Evolutionary conservation across 2,797 vertebrate species (phyloP).

Genomic region (Hylomyscus alleni): DNA sequence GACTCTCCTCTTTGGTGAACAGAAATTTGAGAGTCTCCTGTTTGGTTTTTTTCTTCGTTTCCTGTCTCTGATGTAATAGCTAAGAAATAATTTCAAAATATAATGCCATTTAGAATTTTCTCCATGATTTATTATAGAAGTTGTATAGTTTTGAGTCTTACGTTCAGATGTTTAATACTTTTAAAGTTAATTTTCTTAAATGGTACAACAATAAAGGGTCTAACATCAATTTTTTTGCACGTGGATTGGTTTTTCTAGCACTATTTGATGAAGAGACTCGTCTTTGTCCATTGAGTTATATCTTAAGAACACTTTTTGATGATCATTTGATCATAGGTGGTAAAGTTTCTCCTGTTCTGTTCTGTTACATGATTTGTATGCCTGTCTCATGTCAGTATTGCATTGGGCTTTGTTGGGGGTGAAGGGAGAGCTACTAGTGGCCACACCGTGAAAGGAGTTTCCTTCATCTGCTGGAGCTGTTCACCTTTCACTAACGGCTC

Average conservation of each 20-base stretch:
- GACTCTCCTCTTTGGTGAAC: constrained; percentile 31
- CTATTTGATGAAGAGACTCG: constrained; percentile 49
- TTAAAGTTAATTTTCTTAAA: constrained; percentile 47
- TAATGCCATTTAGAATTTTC: background rate
- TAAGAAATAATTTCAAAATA: constrained; percentile 36
- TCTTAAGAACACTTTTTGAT: constrained; percentile 26
- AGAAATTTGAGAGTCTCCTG: background rate
- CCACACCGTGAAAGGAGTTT: background rate
- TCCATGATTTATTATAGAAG: constrained; percentile 14
- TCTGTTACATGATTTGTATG: background rate
- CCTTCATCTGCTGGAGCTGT: background rate
- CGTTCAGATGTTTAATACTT: constrained; percentile 16
- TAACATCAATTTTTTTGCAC: constrained; percentile 21
- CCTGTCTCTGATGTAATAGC: background rate
- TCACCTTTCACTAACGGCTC: background rate
- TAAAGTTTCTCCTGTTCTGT: constrained; percentile 41
- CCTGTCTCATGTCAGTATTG: background rate
- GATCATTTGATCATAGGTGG: background rate
- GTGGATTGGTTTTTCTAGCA: background rate
- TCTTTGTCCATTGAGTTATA: background rate
- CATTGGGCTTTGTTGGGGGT: background rate
- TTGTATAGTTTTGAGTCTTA: constrained; percentile 32
- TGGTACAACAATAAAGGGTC: background rate
- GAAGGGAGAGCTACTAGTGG: background rate
- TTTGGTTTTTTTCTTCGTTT: constrained; percentile 42